Evolutionary conservation across 64 coral and sea anemone species (phyloP).

Genomic region (Montipora capricornis): DNA sequence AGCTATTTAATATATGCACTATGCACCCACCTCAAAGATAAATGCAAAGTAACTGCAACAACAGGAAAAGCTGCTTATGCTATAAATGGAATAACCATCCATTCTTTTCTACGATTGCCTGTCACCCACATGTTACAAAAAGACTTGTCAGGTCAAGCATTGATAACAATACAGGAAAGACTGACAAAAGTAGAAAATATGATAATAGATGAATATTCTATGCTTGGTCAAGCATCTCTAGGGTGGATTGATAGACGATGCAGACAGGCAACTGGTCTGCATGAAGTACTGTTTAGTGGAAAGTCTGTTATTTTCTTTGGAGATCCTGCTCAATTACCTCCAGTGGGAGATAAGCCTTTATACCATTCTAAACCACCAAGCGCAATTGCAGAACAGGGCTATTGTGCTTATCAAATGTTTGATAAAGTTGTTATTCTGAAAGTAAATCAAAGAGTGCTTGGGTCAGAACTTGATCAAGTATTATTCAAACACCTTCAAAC

Average conservation of each 20-base stretch:
- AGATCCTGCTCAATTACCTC: constrained; percentile 4
- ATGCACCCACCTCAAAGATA: constrained; percentile 17
- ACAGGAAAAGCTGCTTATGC: constrained; percentile 52
- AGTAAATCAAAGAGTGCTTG: no score
- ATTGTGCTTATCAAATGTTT: no score
- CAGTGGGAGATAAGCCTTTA: not conserved
- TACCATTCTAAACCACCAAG: constrained; percentile 16
- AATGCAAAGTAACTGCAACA: constrained; percentile 36
- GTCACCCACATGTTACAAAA: not conserved
- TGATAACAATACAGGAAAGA: no score
- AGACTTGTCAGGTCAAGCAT: no score
- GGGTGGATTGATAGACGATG: constrained; percentile 53
- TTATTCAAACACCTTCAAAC: no score
- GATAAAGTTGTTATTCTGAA: no score
- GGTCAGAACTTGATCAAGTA: no score
- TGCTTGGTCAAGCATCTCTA: constrained; percentile 55
- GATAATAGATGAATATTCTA: constrained; percentile 16
- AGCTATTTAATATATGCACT: constrained; percentile 39
- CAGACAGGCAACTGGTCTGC: no score
- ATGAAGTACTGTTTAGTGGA: not conserved
- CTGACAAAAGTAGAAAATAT: no score
- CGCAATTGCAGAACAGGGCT: no score
- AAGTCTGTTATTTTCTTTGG: constrained; percentile 49
- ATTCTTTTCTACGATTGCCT: constrained; percentile 8
- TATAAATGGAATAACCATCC: no score